A percentile compares a stretch with the other conserved stretches of the same genome.
These are phyloP conservation scores for Meiosimyza decipiens DNA, from an alignment of 2,888 invertebrate species.

Conservation along the genomic window DNA sequence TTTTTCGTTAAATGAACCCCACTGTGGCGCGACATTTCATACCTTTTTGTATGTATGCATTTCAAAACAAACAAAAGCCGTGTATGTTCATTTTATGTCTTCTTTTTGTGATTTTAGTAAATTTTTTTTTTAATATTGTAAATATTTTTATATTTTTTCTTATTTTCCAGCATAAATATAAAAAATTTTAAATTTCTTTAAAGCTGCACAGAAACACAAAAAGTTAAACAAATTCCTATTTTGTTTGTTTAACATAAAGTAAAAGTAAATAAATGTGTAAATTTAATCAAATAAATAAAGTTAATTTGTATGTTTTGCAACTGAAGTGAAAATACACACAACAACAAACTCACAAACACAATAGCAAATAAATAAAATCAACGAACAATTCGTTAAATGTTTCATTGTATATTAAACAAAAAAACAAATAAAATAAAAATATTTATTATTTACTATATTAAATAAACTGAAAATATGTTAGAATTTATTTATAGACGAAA, in stretches of 20 bases:
- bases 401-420: conserved; percentile 53
- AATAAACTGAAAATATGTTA: conserved; percentile 7
- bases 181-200: background rate
- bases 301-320: conserved; percentile 20
- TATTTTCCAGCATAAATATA: conserved; percentile 6
- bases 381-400: conserved; percentile 57
- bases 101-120: conserved; percentile 15
- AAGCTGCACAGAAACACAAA: conserved; percentile 9
- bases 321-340: conserved; percentile 31
- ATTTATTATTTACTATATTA: conserved; percentile 23
- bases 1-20: conserved; percentile 7
- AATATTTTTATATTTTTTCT: conserved; percentile 4
- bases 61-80: background rate
- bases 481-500: conserved; percentile 23
- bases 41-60: too few species aligned
- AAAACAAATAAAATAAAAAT: conserved; percentile 24
- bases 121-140: background rate
- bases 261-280: background rate
- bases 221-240: conserved; percentile 35
- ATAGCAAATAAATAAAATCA: conserved; percentile 33
- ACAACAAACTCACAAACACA: conserved; percentile 45
- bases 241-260: conserved; percentile 42
- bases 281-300: too few species aligned
- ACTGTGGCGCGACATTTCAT: conserved; percentile 4
- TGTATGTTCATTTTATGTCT: background rate